phyloP scores from a whole-genome alignment of 2,113 vertebrate species.

The Aldabrachelys gigantea region DNA sequence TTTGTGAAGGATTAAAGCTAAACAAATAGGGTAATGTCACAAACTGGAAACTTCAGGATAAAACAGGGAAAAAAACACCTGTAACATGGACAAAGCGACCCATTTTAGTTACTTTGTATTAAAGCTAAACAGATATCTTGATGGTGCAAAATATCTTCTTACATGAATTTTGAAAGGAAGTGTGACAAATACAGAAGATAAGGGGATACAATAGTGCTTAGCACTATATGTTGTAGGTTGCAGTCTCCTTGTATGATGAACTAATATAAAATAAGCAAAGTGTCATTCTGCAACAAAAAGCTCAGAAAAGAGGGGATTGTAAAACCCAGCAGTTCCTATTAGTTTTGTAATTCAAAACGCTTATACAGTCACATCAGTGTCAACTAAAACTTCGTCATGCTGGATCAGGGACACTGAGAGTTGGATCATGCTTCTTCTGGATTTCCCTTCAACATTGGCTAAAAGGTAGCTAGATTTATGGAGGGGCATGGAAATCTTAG shows the following conservation, averaged over 20 bases:
- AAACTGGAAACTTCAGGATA: slow-evolving; percentile 1
- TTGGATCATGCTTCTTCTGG: background rate
- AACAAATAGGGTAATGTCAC: background rate
- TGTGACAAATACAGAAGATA: background rate
- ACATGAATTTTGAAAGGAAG: background rate
- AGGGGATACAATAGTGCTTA: background rate
- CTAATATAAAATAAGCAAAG: background rate
- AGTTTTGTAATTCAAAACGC: background rate
- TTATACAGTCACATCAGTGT: background rate
- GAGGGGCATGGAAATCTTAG: background rate
- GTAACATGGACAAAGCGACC: background rate
- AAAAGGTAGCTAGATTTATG: background rate
- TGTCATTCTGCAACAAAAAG: background rate
- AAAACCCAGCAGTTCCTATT: background rate
- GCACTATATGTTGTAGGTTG: background rate
- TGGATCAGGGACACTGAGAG: background rate
- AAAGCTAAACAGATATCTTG: slow-evolving; percentile 3
- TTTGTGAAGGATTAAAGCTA: slow-evolving; percentile 39
- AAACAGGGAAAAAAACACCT: background rate
- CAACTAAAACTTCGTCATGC: accelerated
- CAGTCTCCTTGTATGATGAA: accelerated
- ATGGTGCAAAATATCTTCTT: slow-evolving; percentile 4
- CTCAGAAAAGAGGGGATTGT: background rate
- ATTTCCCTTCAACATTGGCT: background rate
- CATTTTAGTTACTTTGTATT: slow-evolving; percentile 38